Evolutionary conservation across 2,113 vertebrate genomes (phyloP).

Genomic region (Physeter macrocephalus): DNA sequence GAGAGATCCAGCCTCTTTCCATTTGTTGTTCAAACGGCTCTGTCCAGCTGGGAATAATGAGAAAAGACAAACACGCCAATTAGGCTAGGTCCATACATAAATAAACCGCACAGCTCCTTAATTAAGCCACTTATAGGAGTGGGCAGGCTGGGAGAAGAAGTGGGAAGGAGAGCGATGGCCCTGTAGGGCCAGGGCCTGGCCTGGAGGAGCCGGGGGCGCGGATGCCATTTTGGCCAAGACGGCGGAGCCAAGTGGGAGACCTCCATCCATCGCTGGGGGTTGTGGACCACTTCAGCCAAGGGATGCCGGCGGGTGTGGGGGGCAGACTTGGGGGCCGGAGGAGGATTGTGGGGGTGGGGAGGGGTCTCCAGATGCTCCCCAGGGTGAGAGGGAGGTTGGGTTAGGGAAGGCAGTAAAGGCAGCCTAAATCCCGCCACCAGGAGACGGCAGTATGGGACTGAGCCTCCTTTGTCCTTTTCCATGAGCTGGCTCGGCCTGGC

Average conservation of each 20-base stretch:
- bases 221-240: background rate
- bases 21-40: slow-evolving; percentile 49
- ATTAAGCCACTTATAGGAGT: slow-evolving; percentile 54
- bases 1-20: slow-evolving; percentile 35
- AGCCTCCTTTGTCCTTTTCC: background rate
- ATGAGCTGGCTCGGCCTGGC: background rate
- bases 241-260: background rate
- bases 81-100: slow-evolving; percentile 53
- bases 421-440: background rate
- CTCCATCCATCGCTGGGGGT: background rate
- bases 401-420: background rate
- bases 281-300: background rate
- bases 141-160: background rate
- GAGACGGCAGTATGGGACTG: fast-evolving
- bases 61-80: slow-evolving; percentile 68
- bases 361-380: background rate
- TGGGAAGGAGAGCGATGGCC: background rate
- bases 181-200: background rate
- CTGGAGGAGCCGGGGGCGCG: fast-evolving
- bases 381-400: background rate
- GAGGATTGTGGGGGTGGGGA: background rate
- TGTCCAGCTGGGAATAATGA: slow-evolving; percentile 71
- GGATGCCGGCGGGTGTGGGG: fast-evolving
- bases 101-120: slow-evolving; percentile 53
- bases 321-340: background rate